Evolutionary conservation across 1,140 invertebrate species (phyloP), one percentile per base, ranked within the genome.

Genomic region (Drosophila pachea): DNA sequence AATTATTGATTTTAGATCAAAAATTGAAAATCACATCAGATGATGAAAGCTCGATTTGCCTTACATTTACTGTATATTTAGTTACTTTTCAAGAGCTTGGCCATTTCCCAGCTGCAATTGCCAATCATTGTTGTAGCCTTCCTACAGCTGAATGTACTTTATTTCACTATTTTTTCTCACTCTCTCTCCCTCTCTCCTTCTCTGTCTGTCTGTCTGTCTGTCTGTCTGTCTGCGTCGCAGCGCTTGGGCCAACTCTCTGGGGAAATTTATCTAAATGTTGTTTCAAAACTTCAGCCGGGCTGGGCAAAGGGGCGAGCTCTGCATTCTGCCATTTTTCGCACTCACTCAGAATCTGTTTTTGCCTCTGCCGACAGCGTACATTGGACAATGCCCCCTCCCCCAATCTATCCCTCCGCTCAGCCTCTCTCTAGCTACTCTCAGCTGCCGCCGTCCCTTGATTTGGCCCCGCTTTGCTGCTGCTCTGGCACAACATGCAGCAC

Each of bases 211-310:
- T 22, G 22, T 22, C 22, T 22, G 22, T 22, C 22, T 22, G 22
- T 22, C 22, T 22, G 22, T 22, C 22, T 22, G 22, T 22, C 22
- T 33, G 40, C 45, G 32, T 43, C 36, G 9, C 53, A 65, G 50
- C 54, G 38, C 40, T 48, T 48, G 33, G 16, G 22, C 38, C 42
- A 49, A 55, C 73, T 83, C 84, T 78, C 84, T 45, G 59, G 84
- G 84, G 84, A 87, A 87, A 87, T 87, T 81, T 87, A 87, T 87
- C 84, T 87, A 84, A 87, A 87, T 87, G 84, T 87, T 87, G 78
- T 87, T 87, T 87, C 83, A 87, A 87, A 87, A 87, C 84, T 87
- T 87, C 74, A 73, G 62, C 76, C 81, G 61, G 68, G 43, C 31
- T 16, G 48, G 29, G 29, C 40, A 12, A 9, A 12, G 33, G 8